phyloP scores from a whole-genome alignment of 2,888 invertebrate genomes.

The Lobophora halterata region DNA sequence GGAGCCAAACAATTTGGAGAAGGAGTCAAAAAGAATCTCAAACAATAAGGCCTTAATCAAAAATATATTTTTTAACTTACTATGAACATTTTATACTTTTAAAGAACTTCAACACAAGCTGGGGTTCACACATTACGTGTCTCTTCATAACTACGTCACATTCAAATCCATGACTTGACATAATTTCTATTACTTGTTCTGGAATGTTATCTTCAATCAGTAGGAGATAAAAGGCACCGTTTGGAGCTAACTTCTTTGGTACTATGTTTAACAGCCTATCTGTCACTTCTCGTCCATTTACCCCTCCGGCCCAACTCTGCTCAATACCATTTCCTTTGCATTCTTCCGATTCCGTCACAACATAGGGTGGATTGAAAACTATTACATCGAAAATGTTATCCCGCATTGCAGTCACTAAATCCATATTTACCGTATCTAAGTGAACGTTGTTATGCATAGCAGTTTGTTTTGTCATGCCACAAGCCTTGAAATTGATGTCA shows the following conservation, averaged over 20 bases:
- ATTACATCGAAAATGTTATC: conserved; percentile 88
- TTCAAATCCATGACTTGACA: conserved; percentile 80
- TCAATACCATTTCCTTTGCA: conserved; percentile 78
- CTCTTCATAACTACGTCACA: conserved; percentile 85
- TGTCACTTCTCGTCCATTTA: conserved; percentile 87
- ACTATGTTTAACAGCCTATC: conserved; percentile 86
- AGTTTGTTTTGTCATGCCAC: conserved; percentile 85
- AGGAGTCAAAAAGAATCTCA: conserved; percentile 76
- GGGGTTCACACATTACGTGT: conserved; percentile 92
- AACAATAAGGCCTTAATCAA: conserved; percentile 38
- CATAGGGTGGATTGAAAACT: conserved; percentile 99
- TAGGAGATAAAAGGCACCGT: conserved; percentile 93
- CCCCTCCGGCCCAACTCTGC: conserved; percentile 90
- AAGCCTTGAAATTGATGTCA: conserved; percentile 93
- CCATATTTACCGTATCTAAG: conserved; percentile 84
- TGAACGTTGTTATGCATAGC: conserved; percentile 83
- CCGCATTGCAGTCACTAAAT: conserved; percentile 81
- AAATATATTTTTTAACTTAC: conserved; percentile 27
- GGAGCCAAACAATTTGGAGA: conserved; percentile 82
- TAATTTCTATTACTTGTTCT: conserved; percentile 82
- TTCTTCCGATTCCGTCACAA: conserved; percentile 91
- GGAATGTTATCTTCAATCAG: conserved; percentile 94
- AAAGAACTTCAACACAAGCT: conserved; percentile 87
- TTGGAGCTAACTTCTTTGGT: conserved; percentile 84
- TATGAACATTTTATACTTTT: conserved; percentile 25